Evolutionary conservation across 2,113 vertebrate genomes (phyloP), one percentile per base, ranked within the genome.

Genomic region (Lonchura striata): DNA sequence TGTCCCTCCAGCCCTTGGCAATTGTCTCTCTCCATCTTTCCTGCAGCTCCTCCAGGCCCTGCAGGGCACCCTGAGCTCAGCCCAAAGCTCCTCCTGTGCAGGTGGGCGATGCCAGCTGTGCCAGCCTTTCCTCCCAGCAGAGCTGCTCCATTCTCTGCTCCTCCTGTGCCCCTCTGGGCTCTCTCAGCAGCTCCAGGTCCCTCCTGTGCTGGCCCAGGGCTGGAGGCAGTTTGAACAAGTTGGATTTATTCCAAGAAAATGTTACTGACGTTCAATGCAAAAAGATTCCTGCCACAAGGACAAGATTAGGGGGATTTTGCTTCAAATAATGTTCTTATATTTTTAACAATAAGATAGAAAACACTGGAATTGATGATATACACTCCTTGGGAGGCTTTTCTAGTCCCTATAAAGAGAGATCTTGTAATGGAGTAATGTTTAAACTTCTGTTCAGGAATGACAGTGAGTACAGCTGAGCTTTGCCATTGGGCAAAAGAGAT

Each of bases 161-260:
- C 6, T 15, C 16, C 52, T 54, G 70, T 3, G 52, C 52, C 70
- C 31, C 70, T 56, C 70, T 74, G 70, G 70, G 23, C 42, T 60
- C 71, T 75, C 11, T 60, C 50, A 78, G 70, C 47, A 86, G 47
- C 74, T 53, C 64, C 84, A 54, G 56, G 1, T 47, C 16, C 49
- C 19, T 2, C 2, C 71, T 78, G 23, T 3, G n/a, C 41, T 47
- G 52, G 1, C 0, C n/a, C 47, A 30, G 15, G 0, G 24, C 47
- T 71, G 42, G 41, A 44, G n/a, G 2, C 41, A 63, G 4, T 72
- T 50, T 44, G 44, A 82, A 66, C 15, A 65, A 21, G 5, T 19
- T 56, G 1, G 1, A 8, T 14, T 79, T 75, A 52, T 52, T 75
- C 30, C 57, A 54, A n/a, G 25, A 20, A 60, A 59, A 86, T 27